Evolutionary conservation across 2,888 invertebrate genomes (phyloP), one percentile per base, ranked within the genome.

Genomic region (Acleris emargana): DNA sequence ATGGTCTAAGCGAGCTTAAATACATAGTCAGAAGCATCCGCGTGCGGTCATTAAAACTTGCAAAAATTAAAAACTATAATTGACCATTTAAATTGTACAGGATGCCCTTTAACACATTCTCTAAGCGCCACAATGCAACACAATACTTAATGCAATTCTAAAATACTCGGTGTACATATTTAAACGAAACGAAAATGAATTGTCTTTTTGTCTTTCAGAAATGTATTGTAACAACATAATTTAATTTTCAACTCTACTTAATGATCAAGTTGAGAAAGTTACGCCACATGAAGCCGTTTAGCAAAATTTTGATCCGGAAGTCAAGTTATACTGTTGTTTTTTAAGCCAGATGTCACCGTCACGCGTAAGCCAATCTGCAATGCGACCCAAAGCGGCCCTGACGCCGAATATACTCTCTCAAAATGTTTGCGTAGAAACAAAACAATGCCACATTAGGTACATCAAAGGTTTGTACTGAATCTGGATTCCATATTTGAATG

Each of bases 381-480:
- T 47, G 52, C 42, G 22, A 28, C 13, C 18, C 28, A 49, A 49
- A 62, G 54, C 61, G 17, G 18, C 28, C 25, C 25, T 18, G 3
- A 17, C 16, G 47, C 7, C 16, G n/a, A 32, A 53, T 5, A 3
- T 32, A 45, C 47, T 62, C 53, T 49, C 53, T 62, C 54, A 54
- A 61, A 28, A 54, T 62, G 49, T 38, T 32, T 45, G 45, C 7
- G 52, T 63, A 52, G 32, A 42, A 58, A 58, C 63, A 63, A 63
- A 63, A 63, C 45, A 52, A 51, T 32, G 32, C 4, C 22, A 45
- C 32, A 9, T 32, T 32, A n/a, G n/a, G n/a, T n/a, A 32, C 32
- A 32, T 22, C n/a, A 0, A 43, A n/a, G 43, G 13, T 13, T 43
- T 43, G 5, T 43, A 16, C 11, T 43, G 5, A 5, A 13, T 45